Evolutionary conservation across 2,797 vertebrate species (phyloP), one percentile per base, ranked within the genome.

Genomic region (Tympanoctomys barrerae): DNA sequence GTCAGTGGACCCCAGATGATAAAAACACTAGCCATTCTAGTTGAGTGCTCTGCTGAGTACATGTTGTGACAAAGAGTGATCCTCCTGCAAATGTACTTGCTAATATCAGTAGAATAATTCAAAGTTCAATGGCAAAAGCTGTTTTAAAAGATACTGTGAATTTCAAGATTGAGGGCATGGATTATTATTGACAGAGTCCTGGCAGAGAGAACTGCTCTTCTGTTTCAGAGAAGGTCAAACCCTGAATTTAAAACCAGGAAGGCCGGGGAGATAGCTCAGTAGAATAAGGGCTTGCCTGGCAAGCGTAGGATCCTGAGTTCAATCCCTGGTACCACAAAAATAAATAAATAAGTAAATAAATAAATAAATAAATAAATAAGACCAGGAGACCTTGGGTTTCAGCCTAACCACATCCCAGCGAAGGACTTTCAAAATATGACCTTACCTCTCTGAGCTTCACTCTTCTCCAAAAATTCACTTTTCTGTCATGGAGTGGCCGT

Each of bases 401-500:
- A 59, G 49, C 46, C 86, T 91, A 61, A 39, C n/a, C 33, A n/a
- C 22, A 22, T 89, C 80, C 42, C 57, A 39, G 18, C n/a, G 59
- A 31, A 16, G 82, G 68, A 36, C 87, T 90, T 91, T 89, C 80
- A 75, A 82, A 71, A 39, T 81, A 54, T 19, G 86, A 64, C 82
- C 91, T 97, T 89, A 18, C 96, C 95, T 94, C 90, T 96, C 81
- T 77, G 62, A 90, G 52, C 31, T 66, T 71, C 24, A 62, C 84
- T 96, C 97, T 96, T 94, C 86, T 82, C 39, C 93, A 66, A 71
- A 93, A 93, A 92, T 0, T 7, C 31, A 82, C 49, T 68, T 78
- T 49, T 36, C 39, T 13, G 28, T 33, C 22, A 33, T 12, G 4
- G 16, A 42, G 5, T 36, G 42, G 54, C 73, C 31, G 2, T 66